phyloP scores from a whole-genome alignment of 2,797 vertebrate genomes.

The Miichthys miiuy region DNA sequence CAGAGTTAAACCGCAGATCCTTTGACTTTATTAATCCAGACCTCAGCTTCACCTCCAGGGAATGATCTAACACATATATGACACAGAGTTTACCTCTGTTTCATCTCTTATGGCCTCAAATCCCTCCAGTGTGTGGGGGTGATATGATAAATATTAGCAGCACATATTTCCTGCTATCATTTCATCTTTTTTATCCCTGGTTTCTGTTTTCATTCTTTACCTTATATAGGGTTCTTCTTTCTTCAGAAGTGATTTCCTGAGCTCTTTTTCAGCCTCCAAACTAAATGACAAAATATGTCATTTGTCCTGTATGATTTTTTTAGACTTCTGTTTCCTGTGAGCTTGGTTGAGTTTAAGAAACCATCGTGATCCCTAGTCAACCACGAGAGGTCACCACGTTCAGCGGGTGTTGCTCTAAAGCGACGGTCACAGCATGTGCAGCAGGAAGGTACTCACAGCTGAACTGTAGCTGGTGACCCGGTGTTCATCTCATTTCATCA shows the following conservation, averaged over 20 bases:
- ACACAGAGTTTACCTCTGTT: constrained; percentile 5
- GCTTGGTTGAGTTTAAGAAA: too few relatives aligned
- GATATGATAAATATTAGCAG: constrained; percentile 28
- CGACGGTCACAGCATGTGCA: too few relatives aligned
- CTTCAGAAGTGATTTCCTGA: constrained; percentile 13
- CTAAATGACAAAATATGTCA: not conserved
- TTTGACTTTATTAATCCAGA: constrained; percentile 16
- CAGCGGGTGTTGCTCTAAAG: too few relatives aligned
- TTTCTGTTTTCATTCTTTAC: constrained; percentile 14
- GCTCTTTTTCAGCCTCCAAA: not conserved
- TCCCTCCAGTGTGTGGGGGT: not conserved
- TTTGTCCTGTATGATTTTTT: not conserved
- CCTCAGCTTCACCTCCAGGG: constrained; percentile 19
- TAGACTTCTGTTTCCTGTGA: not conserved
- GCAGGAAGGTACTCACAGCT: too few relatives aligned
- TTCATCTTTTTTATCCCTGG: constrained; percentile 20
- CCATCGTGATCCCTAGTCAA: too few relatives aligned
- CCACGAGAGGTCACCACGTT: too few relatives aligned
- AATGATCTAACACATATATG: constrained; percentile 9
- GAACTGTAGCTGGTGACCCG: too few relatives aligned
- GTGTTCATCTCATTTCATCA: too few relatives aligned
- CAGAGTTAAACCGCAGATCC: not conserved
- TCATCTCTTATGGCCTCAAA: constrained; percentile 4
- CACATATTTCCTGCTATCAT: constrained; percentile 38
- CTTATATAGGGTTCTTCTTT: constrained; percentile 3